A percentile compares a stretch with the other conserved stretches of the same genome.
Conservation (phyloP, 2,888 invertebrate genomes). For the Drosophila niveifrons region DNA sequence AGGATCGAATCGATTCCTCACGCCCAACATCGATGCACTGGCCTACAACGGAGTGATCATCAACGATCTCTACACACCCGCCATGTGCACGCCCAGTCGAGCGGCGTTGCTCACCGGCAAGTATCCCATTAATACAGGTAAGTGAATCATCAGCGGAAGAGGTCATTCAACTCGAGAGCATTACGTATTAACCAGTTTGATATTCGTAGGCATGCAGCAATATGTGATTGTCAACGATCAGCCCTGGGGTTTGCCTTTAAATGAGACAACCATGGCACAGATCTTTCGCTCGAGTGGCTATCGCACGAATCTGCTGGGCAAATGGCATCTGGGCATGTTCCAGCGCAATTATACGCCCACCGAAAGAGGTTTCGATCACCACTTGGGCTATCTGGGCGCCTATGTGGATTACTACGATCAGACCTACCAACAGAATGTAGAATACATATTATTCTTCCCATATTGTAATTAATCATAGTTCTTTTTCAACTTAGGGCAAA, state of each 20-base stretch:
- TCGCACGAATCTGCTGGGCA: constrained; percentile 93
- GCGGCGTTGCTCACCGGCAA: constrained; percentile 93
- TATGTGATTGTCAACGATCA: constrained; percentile 89
- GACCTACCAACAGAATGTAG: constrained; percentile 85
- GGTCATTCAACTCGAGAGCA: background rate
- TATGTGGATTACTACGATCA: constrained; percentile 93
- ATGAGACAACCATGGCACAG: constrained; percentile 90
- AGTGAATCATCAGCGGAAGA: constrained; percentile 4
- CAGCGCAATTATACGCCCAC: constrained; percentile 88
- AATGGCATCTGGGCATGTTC: constrained; percentile 96
- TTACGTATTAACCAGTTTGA: background rate
- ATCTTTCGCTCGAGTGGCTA: constrained; percentile 90
- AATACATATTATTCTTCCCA: background rate
- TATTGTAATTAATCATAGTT: background rate
- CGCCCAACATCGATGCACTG: constrained; percentile 95
- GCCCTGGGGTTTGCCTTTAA: constrained; percentile 90
- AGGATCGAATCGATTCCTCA: constrained; percentile 94
- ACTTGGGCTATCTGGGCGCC: constrained; percentile 94
- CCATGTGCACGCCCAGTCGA: constrained; percentile 94
- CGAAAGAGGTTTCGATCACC: constrained; percentile 91
- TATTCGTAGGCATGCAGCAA: constrained; percentile 89
- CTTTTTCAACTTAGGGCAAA: constrained; percentile 24
- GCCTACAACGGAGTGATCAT: constrained; percentile 94
- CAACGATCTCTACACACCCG: constrained; percentile 92
- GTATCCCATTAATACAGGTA: constrained; percentile 93